Percentiles rank a stretch among this genome's conserved stretches.
phyloP scores from a whole-genome alignment of 2,888 invertebrate species.

The Drosophila paranaensis region DNA sequence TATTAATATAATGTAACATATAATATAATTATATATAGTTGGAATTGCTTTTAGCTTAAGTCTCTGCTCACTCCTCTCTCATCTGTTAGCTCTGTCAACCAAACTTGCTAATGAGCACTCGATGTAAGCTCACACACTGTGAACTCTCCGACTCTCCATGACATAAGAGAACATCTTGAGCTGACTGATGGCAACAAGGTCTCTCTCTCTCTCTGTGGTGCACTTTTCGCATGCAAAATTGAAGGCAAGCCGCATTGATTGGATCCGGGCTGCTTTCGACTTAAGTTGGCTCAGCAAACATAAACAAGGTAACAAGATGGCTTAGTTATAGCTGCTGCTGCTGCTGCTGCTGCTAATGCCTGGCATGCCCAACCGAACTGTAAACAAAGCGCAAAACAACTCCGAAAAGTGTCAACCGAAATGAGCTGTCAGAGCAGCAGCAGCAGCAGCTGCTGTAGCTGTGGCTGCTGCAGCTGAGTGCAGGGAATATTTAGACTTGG shows the following conservation, averaged over 20 bases:
- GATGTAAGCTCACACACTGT: neutral
- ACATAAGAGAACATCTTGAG: neutral
- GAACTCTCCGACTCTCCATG: neutral
- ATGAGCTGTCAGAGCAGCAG: constrained; percentile 54
- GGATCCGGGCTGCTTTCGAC: neutral
- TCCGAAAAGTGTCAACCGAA: constrained; percentile 62
- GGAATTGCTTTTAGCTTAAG: no score
- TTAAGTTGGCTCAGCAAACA: constrained; percentile 12
- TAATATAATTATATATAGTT: no score
- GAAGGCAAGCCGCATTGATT: constrained; percentile 5
- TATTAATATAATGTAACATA: no score
- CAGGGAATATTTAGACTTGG: constrained; percentile 65
- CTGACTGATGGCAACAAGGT: neutral
- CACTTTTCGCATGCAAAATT: constrained; percentile 10
- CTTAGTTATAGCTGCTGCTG: constrained; percentile 12
- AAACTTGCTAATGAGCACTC: neutral
- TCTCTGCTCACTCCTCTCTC: no score
- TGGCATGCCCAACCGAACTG: constrained; percentile 38
- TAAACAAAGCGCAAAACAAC: constrained; percentile 64
- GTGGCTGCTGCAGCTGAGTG: neutral
- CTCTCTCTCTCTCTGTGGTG: neutral
- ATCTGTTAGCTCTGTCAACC: no score
- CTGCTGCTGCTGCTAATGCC: constrained; percentile 1
- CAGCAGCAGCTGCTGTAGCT: neutral
- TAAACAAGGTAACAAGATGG: constrained; percentile 23